A percentile compares a stretch with the other conserved stretches of the same genome.
Evolutionary conservation across 2,888 invertebrate genomes (phyloP).

Genomic region (Oscheius sp.): DNA sequence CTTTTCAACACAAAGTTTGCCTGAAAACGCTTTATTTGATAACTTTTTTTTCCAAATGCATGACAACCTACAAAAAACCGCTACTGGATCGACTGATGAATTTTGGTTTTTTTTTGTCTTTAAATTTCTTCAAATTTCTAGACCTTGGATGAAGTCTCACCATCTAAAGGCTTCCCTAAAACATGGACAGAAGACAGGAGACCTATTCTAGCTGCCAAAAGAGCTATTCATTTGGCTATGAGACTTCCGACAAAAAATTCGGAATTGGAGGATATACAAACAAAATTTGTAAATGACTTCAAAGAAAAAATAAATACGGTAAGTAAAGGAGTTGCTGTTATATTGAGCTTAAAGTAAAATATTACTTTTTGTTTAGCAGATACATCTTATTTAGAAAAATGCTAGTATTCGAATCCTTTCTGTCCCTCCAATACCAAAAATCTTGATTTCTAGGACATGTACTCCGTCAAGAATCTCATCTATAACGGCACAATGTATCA

Average conservation of each 20-base stretch:
- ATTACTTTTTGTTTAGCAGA: too few species aligned
- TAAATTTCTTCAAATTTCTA: not conserved
- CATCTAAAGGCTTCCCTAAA: not conserved
- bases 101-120: not conserved
- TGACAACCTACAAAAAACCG: too few species aligned
- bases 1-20: too few species aligned
- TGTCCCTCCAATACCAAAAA: too few species aligned
- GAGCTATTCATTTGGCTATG: conserved; percentile 19
- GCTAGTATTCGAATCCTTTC: too few species aligned
- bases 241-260: not conserved
- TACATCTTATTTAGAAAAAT: too few species aligned
- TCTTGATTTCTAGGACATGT: conserved; percentile 25
- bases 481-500: conserved; percentile 52
- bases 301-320: conserved; percentile 24
- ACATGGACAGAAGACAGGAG: conserved; percentile 4
- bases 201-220: not conserved
- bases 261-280: conserved; percentile 6
- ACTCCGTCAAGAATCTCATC: conserved; percentile 49
- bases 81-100: too few species aligned
- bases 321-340: too few species aligned
- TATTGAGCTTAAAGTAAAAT: too few species aligned
- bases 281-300: conserved; percentile 16
- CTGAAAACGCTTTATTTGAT: too few species aligned
- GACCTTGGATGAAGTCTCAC: conserved; percentile 9
- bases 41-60: too few species aligned